These are phyloP conservation scores for Caenorhabditis sp. DNA, from an alignment of 2,888 invertebrate genomes.

Conservation along the genomic window DNA sequence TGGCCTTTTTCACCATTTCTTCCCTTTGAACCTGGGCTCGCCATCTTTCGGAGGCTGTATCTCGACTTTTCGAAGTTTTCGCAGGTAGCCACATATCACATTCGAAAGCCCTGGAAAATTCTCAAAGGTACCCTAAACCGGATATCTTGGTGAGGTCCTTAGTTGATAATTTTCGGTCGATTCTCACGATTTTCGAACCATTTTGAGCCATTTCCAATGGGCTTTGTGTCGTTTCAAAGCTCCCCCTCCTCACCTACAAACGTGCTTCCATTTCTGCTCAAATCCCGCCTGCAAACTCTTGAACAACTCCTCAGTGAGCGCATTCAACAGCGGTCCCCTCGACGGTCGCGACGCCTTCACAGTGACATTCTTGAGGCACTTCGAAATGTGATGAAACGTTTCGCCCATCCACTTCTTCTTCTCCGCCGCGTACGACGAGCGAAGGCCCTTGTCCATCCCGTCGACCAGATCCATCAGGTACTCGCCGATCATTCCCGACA, in stretches of 20 bases:
- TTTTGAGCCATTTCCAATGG: not conserved
- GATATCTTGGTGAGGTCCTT: too few relatives aligned
- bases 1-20: too few relatives aligned
- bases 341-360: conserved; percentile 47
- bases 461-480: conserved; percentile 48
- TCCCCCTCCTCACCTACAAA: conserved; percentile 12
- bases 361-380: conserved; percentile 51
- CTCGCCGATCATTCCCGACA: conserved; percentile 50
- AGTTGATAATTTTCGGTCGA: not conserved
- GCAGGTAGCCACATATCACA: too few relatives aligned
- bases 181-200: not conserved
- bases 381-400: conserved; percentile 43
- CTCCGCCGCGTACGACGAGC: conserved; percentile 5
- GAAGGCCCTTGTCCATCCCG: conserved; percentile 30
- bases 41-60: too few relatives aligned
- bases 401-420: conserved; percentile 15
- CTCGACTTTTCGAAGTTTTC: too few relatives aligned
- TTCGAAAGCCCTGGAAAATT: too few relatives aligned
- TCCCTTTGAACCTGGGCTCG: too few relatives aligned
- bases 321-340: conserved; percentile 40
- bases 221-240: too few relatives aligned
- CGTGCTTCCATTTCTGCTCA: conserved; percentile 36
- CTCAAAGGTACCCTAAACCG: too few relatives aligned
- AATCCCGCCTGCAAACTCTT: conserved; percentile 38
- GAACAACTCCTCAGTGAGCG: conserved; percentile 31